Conservation (phyloP, 2,113 vertebrate genomes). For the Sinocyclocheilus anshuiensis region DNA sequence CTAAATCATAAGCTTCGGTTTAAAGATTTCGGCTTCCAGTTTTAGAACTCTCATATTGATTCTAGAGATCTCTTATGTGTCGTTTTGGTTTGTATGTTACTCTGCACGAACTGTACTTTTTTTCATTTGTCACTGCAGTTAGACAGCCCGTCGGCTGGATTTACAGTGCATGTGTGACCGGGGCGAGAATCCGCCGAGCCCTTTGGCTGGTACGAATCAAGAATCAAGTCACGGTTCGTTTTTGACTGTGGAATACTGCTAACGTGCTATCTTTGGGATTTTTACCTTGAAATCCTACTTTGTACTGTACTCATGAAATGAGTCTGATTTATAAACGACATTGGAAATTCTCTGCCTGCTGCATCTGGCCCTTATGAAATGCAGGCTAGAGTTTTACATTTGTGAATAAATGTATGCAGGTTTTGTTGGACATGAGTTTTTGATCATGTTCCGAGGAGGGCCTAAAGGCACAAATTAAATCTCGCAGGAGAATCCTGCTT, state of each 20-base stretch:
- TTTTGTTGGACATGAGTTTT: slow-evolving; percentile 21
- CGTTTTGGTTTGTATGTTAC: slow-evolving; percentile 57
- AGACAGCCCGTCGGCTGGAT: background rate
- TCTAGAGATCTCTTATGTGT: slow-evolving; percentile 52
- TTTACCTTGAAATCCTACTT: slow-evolving; percentile 70
- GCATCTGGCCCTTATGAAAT: slow-evolving; percentile 65
- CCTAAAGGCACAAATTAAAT: slow-evolving; percentile 29
- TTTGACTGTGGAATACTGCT: slow-evolving; percentile 55
- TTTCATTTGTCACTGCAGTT: slow-evolving; percentile 19
- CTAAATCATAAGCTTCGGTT: slow-evolving; percentile 51
- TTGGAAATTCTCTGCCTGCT: slow-evolving; percentile 69
- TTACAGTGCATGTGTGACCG: slow-evolving; percentile 13
- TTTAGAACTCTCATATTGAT: slow-evolving; percentile 59
- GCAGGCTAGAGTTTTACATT: slow-evolving; percentile 66
- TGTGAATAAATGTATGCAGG: slow-evolving; percentile 40
- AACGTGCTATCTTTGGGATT: slow-evolving; percentile 61
- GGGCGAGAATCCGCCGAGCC: slow-evolving; percentile 18
- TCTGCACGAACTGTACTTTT: slow-evolving; percentile 27
- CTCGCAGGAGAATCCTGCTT: slow-evolving; percentile 35
- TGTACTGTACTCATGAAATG: slow-evolving; percentile 82
- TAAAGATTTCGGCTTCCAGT: slow-evolving; percentile 54
- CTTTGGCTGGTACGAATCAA: slow-evolving; percentile 41
- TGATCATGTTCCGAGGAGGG: background rate
- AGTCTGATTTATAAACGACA: slow-evolving; percentile 72
- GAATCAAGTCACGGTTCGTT: slow-evolving; percentile 29